Percentiles rank a stretch among this genome's conserved stretches.
Evolutionary conservation across 2,888 invertebrate genomes (phyloP).

Genomic region (Nebria salina): DNA sequence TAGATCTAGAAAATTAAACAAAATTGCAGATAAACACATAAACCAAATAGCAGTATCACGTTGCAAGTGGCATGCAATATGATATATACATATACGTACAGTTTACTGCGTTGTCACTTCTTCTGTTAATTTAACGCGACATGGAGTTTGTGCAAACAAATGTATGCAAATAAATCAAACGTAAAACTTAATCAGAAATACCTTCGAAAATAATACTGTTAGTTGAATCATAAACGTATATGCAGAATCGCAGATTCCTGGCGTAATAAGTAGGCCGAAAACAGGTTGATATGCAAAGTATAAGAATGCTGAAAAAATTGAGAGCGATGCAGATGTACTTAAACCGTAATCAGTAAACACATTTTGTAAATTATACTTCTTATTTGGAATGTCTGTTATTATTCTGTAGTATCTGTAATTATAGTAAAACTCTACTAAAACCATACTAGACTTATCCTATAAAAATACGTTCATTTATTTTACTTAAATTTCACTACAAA

Average conservation of each 20-base stretch:
- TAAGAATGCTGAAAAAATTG: not conserved
- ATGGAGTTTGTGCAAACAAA: not conserved
- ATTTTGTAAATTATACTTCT: not conserved
- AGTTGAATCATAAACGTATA: not conserved
- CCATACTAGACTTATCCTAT: too few relatives aligned
- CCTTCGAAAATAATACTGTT: not conserved
- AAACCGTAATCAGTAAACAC: not conserved
- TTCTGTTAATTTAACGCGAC: not conserved
- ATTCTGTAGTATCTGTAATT: too few relatives aligned
- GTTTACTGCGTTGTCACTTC: not conserved
- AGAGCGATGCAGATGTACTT: not conserved
- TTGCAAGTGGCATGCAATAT: not conserved
- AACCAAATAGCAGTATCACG: not conserved
- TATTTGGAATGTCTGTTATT: too few relatives aligned
- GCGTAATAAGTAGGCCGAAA: not conserved
- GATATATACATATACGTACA: not conserved
- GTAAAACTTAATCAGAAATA: not conserved
- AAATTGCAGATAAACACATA: not conserved
- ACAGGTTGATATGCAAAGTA: not conserved
- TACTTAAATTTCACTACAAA: too few relatives aligned
- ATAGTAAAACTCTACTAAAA: too few relatives aligned
- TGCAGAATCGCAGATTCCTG: not conserved
- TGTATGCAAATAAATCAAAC: not conserved
- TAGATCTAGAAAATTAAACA: not conserved
- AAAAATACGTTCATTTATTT: too few relatives aligned